Evolutionary conservation across 2,797 vertebrate species (phyloP), one percentile per base, ranked within the genome.

Genomic region (Cossypha caffra): DNA sequence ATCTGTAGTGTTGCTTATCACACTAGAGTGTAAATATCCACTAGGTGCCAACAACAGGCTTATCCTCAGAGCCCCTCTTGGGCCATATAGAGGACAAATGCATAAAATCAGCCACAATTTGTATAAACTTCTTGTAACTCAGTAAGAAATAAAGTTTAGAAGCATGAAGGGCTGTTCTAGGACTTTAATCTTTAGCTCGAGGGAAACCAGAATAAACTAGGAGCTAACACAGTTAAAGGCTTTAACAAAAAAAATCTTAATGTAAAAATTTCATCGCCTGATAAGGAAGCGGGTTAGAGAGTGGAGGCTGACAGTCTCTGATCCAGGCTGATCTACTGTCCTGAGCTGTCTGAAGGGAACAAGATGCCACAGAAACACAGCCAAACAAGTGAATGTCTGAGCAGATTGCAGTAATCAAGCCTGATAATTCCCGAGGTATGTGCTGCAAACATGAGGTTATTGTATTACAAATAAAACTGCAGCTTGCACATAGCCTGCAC

Each of bases 171-270:
- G 72, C 33, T 90, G 48, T 73, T 76, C 59, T 86, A 75, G 82
- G 58, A 78, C 76, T 93, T 91, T 81, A 95, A 94, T 88, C 87
- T 93, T 71, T 86, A 73, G 79, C 85, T 96, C 0, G 7, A 94
- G 76, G 91, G 85, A 93, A 95, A 73, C 40, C 85, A 96, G 85
- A 82, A 88, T 91, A 91, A 95, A 95, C 76, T 42, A 78, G 66
- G 13, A 93, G 66, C 58, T 84, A 93, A 90, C 20, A 51, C 64
- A 93, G 75, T 62, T 88, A 85, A 40, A 73, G 84, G 86, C 64
- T 94, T 92, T 89, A 93, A 91, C 62, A 17, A 77, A 55, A 82
- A 82, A 94, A 88, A 91, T 38, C 83, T 71, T 92, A 91, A 95
- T 83, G 82, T 90, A 96, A 96, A 95, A 93, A 95, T 86, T 78